Base-by-base conservation (phyloP, 2,113 vertebrate genomes). In the Potamarius usumacintae region DNA sequence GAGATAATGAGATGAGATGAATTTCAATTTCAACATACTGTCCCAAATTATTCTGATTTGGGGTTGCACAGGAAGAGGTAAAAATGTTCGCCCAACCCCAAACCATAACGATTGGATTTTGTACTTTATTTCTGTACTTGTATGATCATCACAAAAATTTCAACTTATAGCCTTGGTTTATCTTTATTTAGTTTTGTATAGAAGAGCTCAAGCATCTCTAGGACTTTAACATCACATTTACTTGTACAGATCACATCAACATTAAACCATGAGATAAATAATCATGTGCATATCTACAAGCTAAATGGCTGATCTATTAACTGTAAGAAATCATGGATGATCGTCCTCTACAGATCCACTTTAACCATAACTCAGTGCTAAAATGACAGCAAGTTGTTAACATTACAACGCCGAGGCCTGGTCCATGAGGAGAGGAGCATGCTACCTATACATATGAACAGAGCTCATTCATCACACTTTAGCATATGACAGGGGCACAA, bases 381-480 rank as follows among this genome's bases (percentile, higher is more conserved):
- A 58, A 81, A n/a, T 69, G 69, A 69, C 27, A 88, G 92, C 63
- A 85, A 90, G 91, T 87, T 91, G 86, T 91, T 89, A 93, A 92
- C 60, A 88, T 91, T 88, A 90, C 85, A 89, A 86, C 34, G 69
- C 89, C 89, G 81, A 91, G 22, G 18, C 83, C 92, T 52, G 90
- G 88, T 85, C 22, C 90, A 86, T 84, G 65, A 93, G 90, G 91
- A 87, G 72, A 87, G 89, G 83, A 92, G 34, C 92, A 89, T 89
- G 89, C 87, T 92, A 92, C 92, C 90, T 92, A 91, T 89, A 93
- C 89, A 87, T 92, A 88, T 89, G 92, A 88, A 91, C 89, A 91
- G 72, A 90, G 86, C 88, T 93, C 91, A 94, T 96, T 94, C 91
- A 94, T 96, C 91, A 94, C 89, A 87, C 25, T 42, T 78, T 87